Base-by-base conservation (phyloP, 2,797 vertebrate genomes). In the Pelobates cultripes region DNA sequence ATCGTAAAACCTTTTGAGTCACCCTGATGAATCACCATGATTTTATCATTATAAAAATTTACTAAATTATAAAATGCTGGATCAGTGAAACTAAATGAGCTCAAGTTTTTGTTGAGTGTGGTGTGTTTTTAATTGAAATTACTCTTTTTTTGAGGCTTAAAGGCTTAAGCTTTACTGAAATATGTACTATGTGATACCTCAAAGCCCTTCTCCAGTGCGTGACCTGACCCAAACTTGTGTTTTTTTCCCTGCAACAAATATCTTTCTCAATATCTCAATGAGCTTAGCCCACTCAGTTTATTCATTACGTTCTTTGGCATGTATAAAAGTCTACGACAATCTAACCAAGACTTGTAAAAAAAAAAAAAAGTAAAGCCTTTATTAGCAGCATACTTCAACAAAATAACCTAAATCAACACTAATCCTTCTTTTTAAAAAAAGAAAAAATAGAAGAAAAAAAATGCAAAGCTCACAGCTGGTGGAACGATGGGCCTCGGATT, bases 171-270 rank as follows among this genome's bases (percentile, higher is more conserved):
- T 83, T 87, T 63, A 88, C 81, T 86, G 94, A 95, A 90, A 93
- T 94, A 96, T 93, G 69, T 87, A 88, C 87, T 86, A 91, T 91
- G 88, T 85, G 89, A 88, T 92, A 90, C 93, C 87, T 91, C 89
- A 92, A 94, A 93, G 90, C 84, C 85, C 51, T 84, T 78, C 88
- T 87, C 91, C 87, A 88, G 87, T 77, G 79, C 87, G 85, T 85
- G 66, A 60, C 80, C 78, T 61, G 61, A 66, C 40, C 40, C 78
- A 82, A 84, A 78, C 10, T 12, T 85, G 86, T 77, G 69, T 77
- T 73, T 72, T 75, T 57, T 87, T 40, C 86, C 89, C 86, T 87
- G 79, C 10, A 70, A 86, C 82, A 88, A 73, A 86, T 12, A 15
- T 82, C 10, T 85, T 87, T 84, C 77, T 86, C 83, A 82, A 13